These are phyloP conservation scores for Gymnoscelis rufifasciata DNA, from an alignment of 2,888 invertebrate genomes.

Conservation along the genomic window DNA sequence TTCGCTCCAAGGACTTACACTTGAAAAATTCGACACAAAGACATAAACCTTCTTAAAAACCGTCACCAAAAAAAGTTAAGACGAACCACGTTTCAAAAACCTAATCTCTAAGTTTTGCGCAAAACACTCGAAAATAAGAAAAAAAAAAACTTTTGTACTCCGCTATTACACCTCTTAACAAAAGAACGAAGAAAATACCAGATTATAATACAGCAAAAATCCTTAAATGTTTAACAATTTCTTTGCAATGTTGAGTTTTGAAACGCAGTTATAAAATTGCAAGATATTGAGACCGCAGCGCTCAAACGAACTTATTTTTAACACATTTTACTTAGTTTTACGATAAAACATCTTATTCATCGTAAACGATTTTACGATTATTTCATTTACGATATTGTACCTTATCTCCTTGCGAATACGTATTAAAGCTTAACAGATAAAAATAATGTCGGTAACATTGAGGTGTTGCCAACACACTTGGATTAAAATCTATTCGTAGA, in stretches of 20 bases:
- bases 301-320: slow-evolving; percentile 13
- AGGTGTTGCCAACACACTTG: slow-evolving; percentile 17
- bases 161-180: slow-evolving; percentile 16
- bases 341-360: background rate
- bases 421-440: background rate
- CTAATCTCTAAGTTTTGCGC: slow-evolving; percentile 29
- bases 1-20: background rate
- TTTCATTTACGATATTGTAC: background rate
- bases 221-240: background rate
- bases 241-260: background rate
- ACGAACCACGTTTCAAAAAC: slow-evolving; percentile 24
- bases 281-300: slow-evolving; percentile 9
- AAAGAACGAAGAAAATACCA: background rate
- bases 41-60: background rate
- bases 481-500: slow-evolving; percentile 16
- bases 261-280: slow-evolving; percentile 9
- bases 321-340: background rate
- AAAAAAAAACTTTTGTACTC: slow-evolving; percentile 31
- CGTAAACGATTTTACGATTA: no score
- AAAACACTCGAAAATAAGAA: slow-evolving; percentile 41
- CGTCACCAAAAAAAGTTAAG: slow-evolving; percentile 1
- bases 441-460: background rate
- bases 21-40: background rate
- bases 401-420: no score
- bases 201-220: background rate